A percentile compares a stretch with the other conserved stretches of the same genome.
These are phyloP conservation scores for Trypoxylon attenuatum DNA, from an alignment of 2,888 invertebrate species.

Conservation along the genomic window DNA sequence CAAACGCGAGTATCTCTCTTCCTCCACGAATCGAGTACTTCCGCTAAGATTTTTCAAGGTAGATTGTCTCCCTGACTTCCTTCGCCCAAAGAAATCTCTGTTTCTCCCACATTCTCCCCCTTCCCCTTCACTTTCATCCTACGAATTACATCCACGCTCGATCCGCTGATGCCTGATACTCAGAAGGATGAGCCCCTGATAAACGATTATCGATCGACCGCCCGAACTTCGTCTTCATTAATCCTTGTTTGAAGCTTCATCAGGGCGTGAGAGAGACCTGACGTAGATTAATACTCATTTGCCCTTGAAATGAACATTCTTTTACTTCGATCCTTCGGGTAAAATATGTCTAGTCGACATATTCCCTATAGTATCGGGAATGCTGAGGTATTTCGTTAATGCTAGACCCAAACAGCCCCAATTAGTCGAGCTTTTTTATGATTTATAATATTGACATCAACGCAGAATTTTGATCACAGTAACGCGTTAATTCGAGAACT, in stretches of 20 bases:
- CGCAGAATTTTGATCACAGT: too few species aligned
- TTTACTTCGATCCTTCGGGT: too few species aligned
- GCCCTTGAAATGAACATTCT: too few species aligned
- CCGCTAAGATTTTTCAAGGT: constrained; percentile 21
- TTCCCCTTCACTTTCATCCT: constrained; percentile 8
- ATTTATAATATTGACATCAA: too few species aligned
- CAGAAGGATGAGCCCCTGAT: constrained; percentile 15
- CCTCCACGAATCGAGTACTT: constrained; percentile 16
- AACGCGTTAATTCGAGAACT: too few species aligned
- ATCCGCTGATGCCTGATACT: constrained; percentile 19
- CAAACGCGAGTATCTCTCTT: constrained; percentile 16
- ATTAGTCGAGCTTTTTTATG: too few species aligned
- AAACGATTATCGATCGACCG: not conserved
- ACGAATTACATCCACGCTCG: constrained; percentile 4
- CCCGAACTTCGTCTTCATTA: not conserved
- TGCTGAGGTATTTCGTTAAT: too few species aligned
- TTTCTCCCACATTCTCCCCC: constrained; percentile 3
- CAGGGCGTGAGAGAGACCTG: not conserved
- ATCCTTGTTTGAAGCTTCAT: not conserved
- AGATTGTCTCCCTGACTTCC: constrained; percentile 9
- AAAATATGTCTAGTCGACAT: too few species aligned
- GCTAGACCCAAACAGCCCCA: too few species aligned
- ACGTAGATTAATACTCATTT: not conserved
- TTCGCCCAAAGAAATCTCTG: not conserved
- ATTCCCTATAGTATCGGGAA: too few species aligned